These are phyloP conservation scores for Hypotaenidia philippensis DNA, from an alignment of 2,797 vertebrate species.

Conservation along the genomic window DNA sequence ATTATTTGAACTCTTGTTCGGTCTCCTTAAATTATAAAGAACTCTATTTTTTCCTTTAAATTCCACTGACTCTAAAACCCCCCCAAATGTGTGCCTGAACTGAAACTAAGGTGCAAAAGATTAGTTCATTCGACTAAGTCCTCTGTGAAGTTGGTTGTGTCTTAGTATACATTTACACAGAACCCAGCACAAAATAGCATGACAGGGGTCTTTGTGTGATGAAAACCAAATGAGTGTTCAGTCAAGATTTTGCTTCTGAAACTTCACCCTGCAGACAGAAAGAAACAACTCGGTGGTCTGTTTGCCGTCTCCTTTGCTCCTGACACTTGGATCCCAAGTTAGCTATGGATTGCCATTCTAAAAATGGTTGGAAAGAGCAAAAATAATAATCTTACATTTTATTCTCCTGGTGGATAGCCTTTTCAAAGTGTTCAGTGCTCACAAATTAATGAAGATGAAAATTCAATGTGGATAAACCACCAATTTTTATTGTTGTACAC, in stretches of 20 bases:
- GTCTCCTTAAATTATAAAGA: constrained; percentile 50
- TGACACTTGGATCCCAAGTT: not conserved
- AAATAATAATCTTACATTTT: constrained; percentile 27
- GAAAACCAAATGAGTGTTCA: constrained; percentile 42
- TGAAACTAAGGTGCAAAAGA: constrained; percentile 76
- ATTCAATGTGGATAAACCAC: constrained; percentile 3
- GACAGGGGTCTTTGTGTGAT: constrained; percentile 45
- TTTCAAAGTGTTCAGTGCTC: constrained; percentile 1
- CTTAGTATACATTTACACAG: constrained; percentile 39
- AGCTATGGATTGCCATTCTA: not conserved
- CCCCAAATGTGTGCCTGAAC: constrained; percentile 54
- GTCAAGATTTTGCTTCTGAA: constrained; percentile 69
- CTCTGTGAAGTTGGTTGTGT: constrained; percentile 17
- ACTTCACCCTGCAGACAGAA: constrained; percentile 46
- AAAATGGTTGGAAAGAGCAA: not conserved
- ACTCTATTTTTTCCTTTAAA: constrained; percentile 57
- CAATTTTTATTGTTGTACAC: not conserved
- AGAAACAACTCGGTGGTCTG: not conserved
- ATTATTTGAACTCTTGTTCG: constrained; percentile 60
- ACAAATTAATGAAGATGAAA: constrained; percentile 37
- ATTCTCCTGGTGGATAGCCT: not conserved
- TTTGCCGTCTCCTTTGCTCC: not conserved
- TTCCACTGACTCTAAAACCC: constrained; percentile 53
- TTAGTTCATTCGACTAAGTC: constrained; percentile 40
- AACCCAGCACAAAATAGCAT: constrained; percentile 19